Evolutionary conservation across 2,113 vertebrate species (phyloP).

Genomic region (Arizona elegans): DNA sequence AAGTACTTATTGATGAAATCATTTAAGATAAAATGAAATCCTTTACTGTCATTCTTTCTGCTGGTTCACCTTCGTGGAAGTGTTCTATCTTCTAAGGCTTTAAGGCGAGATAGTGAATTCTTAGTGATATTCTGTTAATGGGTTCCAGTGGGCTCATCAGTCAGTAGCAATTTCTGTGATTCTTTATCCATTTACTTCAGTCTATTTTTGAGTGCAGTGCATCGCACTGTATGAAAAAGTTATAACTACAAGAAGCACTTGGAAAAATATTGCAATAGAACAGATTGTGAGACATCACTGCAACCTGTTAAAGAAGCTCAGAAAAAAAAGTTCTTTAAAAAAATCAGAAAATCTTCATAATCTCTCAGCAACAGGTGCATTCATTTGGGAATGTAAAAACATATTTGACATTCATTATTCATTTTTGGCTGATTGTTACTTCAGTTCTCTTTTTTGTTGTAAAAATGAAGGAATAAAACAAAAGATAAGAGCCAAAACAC

Average conservation of each 20-base stretch:
- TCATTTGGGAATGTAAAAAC: background rate
- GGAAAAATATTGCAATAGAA: background rate
- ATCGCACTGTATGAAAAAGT: rapidly evolving
- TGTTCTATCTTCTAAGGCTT: background rate
- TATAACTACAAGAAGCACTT: rapidly evolving
- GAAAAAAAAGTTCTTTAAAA: background rate
- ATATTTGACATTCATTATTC: background rate
- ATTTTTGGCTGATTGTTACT: background rate
- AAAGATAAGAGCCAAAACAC: background rate
- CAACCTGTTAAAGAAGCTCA: background rate
- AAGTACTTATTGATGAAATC: background rate
- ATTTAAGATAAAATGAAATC: background rate
- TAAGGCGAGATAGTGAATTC: rapidly evolving
- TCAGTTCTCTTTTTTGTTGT: background rate
- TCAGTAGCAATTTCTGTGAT: background rate
- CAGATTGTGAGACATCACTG: background rate
- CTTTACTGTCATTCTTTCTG: background rate
- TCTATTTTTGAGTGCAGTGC: rapidly evolving
- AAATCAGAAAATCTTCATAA: background rate
- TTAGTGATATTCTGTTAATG: background rate
- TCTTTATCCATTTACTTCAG: background rate
- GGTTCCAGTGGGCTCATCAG: background rate
- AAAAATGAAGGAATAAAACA: background rate
- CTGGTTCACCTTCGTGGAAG: background rate
- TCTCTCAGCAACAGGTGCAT: background rate